Conservation (phyloP, 2,888 invertebrate genomes). For the Marronus borbonicus region DNA sequence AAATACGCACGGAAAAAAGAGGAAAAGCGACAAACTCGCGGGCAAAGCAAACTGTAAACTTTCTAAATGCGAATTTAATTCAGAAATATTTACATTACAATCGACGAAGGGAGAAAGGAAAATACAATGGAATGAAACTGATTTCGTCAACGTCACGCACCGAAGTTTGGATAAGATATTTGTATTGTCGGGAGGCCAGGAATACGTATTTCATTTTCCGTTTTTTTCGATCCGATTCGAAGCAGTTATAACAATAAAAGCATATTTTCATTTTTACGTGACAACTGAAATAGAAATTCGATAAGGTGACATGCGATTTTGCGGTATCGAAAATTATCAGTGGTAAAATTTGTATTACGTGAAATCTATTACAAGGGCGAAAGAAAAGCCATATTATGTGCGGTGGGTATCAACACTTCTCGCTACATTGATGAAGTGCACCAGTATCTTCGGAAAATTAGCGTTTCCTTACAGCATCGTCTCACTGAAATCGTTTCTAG, state of each 20-base stretch:
- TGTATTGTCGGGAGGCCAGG: conserved; percentile 25
- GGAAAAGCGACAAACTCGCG: conserved; percentile 29
- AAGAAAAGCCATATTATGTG: no score
- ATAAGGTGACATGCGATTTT: background rate
- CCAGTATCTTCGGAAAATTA: no score
- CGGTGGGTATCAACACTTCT: no score
- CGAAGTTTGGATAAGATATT: conserved; percentile 37
- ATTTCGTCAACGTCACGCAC: conserved; percentile 42
- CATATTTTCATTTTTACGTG: conserved; percentile 39
- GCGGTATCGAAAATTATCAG: background rate
- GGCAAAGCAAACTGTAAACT: conserved; percentile 45
- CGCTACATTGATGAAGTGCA: no score
- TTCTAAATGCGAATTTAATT: conserved; percentile 49
- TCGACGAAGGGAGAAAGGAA: conserved; percentile 34
- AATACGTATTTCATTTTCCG: conserved; percentile 22
- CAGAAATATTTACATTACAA: conserved; percentile 51
- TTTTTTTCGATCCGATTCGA: conserved; percentile 7
- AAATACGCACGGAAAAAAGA: conserved; percentile 32
- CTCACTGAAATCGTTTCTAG: no score
- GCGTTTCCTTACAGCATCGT: no score
- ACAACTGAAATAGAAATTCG: conserved; percentile 26
- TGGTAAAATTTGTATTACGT: no score
- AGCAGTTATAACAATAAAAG: conserved; percentile 36
- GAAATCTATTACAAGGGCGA: no score
- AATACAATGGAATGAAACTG: conserved; percentile 45